A percentile compares a stretch with the other conserved stretches of the same genome.
These are phyloP conservation scores for Hippolais icterina DNA, from an alignment of 2,113 vertebrate genomes.

Conservation along the genomic window DNA sequence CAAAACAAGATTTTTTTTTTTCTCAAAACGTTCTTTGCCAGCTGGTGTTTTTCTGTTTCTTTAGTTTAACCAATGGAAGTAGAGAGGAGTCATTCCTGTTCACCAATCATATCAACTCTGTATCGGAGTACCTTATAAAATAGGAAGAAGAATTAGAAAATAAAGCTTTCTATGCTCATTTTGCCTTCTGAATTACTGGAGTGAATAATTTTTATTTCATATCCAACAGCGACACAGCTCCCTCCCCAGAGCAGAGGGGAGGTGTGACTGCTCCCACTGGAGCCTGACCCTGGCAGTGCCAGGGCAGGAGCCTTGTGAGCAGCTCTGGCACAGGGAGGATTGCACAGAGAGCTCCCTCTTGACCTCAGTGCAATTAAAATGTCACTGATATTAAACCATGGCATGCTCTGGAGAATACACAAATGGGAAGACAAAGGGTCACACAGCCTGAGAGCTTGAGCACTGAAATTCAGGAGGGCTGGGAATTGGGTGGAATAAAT, in stretches of 20 bases:
- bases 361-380: constrained; percentile 16
- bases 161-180: too few species aligned
- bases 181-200: too few species aligned
- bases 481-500: not conserved
- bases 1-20: too few species aligned
- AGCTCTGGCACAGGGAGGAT: not conserved
- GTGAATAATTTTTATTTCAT: too few species aligned
- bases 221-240: not conserved
- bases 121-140: too few species aligned
- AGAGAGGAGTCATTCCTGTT: too few species aligned
- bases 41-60: too few species aligned
- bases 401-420: not conserved
- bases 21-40: too few species aligned
- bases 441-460: not conserved
- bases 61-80: too few species aligned
- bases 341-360: not conserved
- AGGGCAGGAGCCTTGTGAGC: not conserved
- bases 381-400: not conserved
- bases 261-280: not conserved
- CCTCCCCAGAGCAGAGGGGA: not conserved
- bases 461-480: not conserved
- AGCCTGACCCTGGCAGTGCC: constrained; percentile 28
- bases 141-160: too few species aligned
- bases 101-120: too few species aligned
- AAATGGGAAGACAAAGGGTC: not conserved